Conservation (phyloP, 2,113 vertebrate genomes). For the Forbesichthys agassizii region DNA sequence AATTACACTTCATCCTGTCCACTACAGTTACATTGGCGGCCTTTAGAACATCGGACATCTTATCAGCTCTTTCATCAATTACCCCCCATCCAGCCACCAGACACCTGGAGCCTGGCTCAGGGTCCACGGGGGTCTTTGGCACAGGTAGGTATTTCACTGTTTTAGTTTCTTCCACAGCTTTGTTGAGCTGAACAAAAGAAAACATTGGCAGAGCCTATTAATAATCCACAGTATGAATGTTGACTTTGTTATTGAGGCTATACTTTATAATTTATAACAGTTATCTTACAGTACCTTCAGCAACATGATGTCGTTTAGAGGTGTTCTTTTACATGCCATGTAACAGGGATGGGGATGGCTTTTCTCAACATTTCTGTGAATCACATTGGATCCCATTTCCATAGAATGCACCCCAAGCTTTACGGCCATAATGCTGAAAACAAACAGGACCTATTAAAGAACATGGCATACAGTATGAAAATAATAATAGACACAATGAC, state of each 20-base stretch:
- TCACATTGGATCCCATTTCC: no score
- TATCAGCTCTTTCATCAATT: background rate
- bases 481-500: no score
- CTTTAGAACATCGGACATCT: constrained; percentile 58
- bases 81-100: constrained; percentile 71
- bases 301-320: constrained; percentile 67
- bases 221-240: no score
- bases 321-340: rapidly evolving
- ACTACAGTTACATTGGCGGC: constrained; percentile 62
- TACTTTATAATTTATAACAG: background rate
- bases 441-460: no score
- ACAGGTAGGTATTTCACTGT: constrained; percentile 34
- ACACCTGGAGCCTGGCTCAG: constrained; percentile 21
- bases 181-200: constrained; percentile 50
- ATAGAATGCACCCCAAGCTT: no score
- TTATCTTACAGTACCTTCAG: constrained; percentile 58
- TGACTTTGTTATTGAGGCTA: no score
- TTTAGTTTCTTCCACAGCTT: constrained; percentile 32
- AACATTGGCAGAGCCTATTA: no score
- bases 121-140: constrained; percentile 6
- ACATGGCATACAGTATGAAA: no score
- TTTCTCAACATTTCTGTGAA: background rate
- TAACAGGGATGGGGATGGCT: constrained; percentile 50
- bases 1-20: constrained; percentile 58
- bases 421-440: no score